Evolutionary conservation across 2,797 vertebrate species (phyloP), one percentile per base, ranked within the genome.

Genomic region (Takifugu rubripes): DNA sequence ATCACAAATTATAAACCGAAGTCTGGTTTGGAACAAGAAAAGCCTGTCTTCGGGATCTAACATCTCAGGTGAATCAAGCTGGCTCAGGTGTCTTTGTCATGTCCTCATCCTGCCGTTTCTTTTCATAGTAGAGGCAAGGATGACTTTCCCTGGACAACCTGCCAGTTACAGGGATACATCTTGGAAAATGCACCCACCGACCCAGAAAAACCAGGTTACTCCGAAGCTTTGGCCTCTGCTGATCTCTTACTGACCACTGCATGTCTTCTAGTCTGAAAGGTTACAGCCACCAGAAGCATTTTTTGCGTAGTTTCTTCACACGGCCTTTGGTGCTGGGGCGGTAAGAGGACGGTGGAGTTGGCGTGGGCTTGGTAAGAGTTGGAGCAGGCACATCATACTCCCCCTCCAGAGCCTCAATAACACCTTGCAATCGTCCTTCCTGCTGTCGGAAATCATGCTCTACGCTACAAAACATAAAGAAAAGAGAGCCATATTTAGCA

Each of bases 221-320:
- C 57, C 48, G 11, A 33, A 69, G 33, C 3, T 60, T 33, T 6
- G 14, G 29, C 25, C 11, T 59, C 24, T 14, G 47, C 21, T 65
- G 25, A 45, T 15, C 25, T 60, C 21, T n/a, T 51, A 66, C 46
- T 54, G 54, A 21, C 27, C 52, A 52, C 15, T 36, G 26, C 50
- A 25, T 61, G 44, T 60, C 48, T 25, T 29, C 24, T 31, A 24
- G 6, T 52, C 54, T 59, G 24, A 53, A 29, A 48, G 55, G 31
- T 92, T 91, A 99, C 66, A 99, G 94, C 96, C 97, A 99, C 97
- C 97, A 98, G 89, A 99, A 98, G 72, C 97, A 99, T 86, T 97
- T 98, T 82, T 94, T 97, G 68, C 95, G 92, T 57, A 96, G 89
- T 78, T 97, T 99, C 85, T 97, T 98, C 65, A 93, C 84, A 49